Conservation (phyloP, 2,797 vertebrate species). For the Vultur gryphus region DNA sequence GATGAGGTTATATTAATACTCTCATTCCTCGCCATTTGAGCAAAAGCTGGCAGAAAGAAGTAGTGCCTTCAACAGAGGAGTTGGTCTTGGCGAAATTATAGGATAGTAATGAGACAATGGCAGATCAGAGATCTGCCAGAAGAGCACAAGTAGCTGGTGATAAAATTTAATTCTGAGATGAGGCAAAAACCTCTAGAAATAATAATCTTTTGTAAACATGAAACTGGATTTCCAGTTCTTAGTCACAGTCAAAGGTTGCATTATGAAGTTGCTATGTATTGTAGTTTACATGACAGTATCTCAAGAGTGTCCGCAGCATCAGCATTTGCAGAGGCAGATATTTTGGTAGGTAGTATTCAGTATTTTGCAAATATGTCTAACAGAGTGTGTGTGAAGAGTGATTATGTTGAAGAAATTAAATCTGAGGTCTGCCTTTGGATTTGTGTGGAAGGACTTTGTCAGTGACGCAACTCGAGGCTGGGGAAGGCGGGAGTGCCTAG, state of each 20-base stretch:
- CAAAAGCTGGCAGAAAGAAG: background rate
- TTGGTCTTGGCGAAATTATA: background rate
- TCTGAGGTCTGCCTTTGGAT: background rate
- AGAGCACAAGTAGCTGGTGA: background rate
- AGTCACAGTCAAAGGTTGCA: background rate
- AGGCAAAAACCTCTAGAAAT: background rate
- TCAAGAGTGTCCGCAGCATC: background rate
- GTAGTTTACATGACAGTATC: background rate
- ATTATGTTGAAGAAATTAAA: background rate
- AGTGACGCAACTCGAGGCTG: background rate
- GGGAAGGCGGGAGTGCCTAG: background rate
- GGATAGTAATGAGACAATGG: background rate
- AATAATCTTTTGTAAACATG: background rate
- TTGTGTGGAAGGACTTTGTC: background rate
- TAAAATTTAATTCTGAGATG: background rate
- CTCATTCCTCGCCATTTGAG: background rate
- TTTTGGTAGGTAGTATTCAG: background rate
- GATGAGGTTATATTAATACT: background rate
- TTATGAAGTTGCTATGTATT: background rate
- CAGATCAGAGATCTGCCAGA: background rate
- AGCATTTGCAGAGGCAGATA: background rate
- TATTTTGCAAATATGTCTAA: background rate
- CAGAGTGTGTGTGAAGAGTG: background rate
- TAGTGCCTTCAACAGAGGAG: background rate
- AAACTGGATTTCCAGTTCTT: background rate